Evolutionary conservation across 2,888 invertebrate genomes (phyloP).

Genomic region (Podotricha telesiphe): DNA sequence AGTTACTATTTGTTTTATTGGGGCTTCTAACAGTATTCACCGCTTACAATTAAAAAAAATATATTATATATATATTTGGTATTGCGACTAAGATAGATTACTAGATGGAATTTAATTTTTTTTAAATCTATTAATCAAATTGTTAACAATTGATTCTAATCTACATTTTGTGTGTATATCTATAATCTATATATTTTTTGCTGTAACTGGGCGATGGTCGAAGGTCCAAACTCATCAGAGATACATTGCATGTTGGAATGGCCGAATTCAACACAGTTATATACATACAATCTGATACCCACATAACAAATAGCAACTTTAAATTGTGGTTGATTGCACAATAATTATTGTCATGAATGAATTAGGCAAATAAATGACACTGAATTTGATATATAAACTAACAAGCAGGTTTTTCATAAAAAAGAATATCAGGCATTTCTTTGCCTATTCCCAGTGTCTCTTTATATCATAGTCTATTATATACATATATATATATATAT

Average conservation of each 20-base stretch:
- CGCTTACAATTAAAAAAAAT: no score
- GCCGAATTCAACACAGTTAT: no score
- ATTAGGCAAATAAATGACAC: conserved; percentile 40
- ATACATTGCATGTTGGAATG: no score
- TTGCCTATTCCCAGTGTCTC: conserved; percentile 40
- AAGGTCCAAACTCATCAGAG: no score
- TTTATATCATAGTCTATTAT: conserved; percentile 36
- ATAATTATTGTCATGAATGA: conserved; percentile 34
- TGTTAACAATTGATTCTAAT: no score
- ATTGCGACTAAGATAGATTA: no score
- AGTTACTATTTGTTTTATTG: conserved; percentile 37
- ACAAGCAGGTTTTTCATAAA: neutral
- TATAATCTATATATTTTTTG: no score
- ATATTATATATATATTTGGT: no score
- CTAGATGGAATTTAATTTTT: no score
- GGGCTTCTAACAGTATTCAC: neutral
- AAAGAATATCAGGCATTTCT: conserved; percentile 14
- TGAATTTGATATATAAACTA: neutral
- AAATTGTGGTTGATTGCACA: conserved; percentile 42
- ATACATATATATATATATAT: conserved; percentile 34
- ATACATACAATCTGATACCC: neutral
- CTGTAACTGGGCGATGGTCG: no score
- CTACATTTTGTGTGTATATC: no score
- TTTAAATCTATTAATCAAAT: no score
- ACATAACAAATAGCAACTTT: conserved; percentile 43